These are phyloP conservation scores for Acanthaster planci DNA, from an alignment of 35 echinoderm and acorn worm species.

Conservation along the genomic window DNA sequence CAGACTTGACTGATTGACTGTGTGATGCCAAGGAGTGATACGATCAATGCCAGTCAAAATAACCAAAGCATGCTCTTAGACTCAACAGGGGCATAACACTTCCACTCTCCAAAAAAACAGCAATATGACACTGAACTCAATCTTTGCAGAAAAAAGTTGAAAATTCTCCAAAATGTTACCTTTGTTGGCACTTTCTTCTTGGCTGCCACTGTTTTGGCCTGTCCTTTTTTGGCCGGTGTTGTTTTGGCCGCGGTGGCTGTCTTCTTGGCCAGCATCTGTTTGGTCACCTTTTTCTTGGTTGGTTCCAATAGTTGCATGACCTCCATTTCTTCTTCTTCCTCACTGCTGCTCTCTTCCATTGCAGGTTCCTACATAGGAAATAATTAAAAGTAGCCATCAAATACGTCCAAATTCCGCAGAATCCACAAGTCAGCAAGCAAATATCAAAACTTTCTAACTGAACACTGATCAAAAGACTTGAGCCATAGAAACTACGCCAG, in stretches of 20 bases:
- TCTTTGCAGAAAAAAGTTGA: too few species aligned
- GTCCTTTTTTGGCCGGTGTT: background rate
- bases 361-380: background rate
- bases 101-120: too few species aligned
- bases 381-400: background rate
- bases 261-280: background rate
- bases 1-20: background rate
- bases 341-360: background rate
- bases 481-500: too few species aligned
- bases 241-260: background rate
- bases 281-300: background rate
- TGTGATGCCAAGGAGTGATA: background rate
- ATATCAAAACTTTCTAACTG: too few species aligned
- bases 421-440: too few species aligned
- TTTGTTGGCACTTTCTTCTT: background rate
- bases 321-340: slow-evolving; percentile 1
- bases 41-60: too few species aligned
- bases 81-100: too few species aligned
- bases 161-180: too few species aligned
- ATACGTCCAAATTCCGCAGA: background rate
- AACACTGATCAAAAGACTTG: too few species aligned
- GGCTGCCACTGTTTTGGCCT: background rate
- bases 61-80: too few species aligned
- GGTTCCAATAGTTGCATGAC: background rate
- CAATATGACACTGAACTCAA: too few species aligned